Base-by-base conservation (phyloP, 2,888 invertebrate species). In the Micoletzkya japonica region DNA sequence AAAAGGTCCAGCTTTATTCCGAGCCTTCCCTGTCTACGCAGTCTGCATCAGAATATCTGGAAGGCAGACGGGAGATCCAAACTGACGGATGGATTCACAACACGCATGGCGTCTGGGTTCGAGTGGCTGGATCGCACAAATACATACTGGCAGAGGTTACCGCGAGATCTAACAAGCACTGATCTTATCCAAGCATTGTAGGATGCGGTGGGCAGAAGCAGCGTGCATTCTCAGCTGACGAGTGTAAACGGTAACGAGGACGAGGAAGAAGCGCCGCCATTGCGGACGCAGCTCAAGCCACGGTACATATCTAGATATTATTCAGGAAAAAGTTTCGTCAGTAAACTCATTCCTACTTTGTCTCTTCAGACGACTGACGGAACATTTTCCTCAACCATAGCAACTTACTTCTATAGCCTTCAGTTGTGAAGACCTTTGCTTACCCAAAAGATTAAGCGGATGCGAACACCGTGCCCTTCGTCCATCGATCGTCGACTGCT, bases 71-170 rank as follows among this genome's bases (percentile, higher is more conserved):
- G 24, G 78, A 80, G 54, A 67, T 80, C 17, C 49, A 70, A 66
- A 77, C 77, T 20, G 78, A 77, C 70, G 79, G 79, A 4, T 81
- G 81, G 81, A 66, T 81, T 49, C 76, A 76, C 28, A 81, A 81
- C 70, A 49, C 72, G 2, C 74, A 79, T 44, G 81, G 81, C 17
- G 76, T 79, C 20, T 81, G 81, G 81, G 75, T 81, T 2, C 73
- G 77, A 28, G 59, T 80, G 0, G 69, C 73, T 1, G 75, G 74
- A 14, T 70, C 73, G 14, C 75, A 80, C 44, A 75, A 74, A 36
- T 80, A 76, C 59, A 77, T 80, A 14, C 75, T 80, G 26, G 77
- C 77, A 6, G 77, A 78, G 66, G 75, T 70, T n/a, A n/a, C n/a
- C n/a, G n/a, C n/a, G n/a, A n/a, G n/a, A n/a, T n/a, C n/a, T n/a